A percentile compares a stretch with the other conserved stretches of the same genome.
phyloP scores from a whole-genome alignment of 2,888 invertebrate species.

The Caenorhabditis macrosperma region DNA sequence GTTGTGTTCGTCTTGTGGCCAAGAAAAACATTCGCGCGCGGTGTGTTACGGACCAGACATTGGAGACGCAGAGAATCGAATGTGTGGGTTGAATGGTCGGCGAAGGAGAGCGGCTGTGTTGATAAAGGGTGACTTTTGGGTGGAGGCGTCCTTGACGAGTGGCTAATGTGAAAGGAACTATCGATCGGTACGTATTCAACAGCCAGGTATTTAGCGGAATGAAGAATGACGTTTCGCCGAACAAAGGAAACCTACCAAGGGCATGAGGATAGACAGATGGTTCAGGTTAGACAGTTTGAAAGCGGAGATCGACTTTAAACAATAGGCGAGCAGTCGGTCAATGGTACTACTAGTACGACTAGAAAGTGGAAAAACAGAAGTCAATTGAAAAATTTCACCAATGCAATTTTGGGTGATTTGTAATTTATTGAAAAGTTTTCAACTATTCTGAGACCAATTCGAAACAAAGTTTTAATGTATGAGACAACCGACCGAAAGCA shows the following conservation, averaged over 20 bases:
- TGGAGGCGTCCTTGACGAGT: conserved; percentile 23
- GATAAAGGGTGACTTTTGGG: conserved; percentile 25
- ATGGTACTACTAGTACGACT: too few species aligned
- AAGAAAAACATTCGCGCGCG: conserved; percentile 5
- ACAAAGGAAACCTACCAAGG: neutral
- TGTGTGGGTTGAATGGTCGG: neutral
- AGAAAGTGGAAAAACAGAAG: too few species aligned
- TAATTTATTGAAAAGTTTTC: too few species aligned
- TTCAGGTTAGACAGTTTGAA: neutral
- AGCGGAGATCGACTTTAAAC: neutral
- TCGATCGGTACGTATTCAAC: conserved; percentile 2
- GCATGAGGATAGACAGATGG: conserved; percentile 7
- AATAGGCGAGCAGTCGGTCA: neutral
- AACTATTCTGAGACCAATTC: too few species aligned
- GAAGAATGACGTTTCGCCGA: neutral
- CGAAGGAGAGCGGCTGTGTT: conserved; percentile 9
- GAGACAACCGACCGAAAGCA: too few species aligned
- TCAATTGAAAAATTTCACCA: too few species aligned
- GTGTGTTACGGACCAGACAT: conserved; percentile 7
- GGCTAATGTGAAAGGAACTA: conserved; percentile 13
- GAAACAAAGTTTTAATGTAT: too few species aligned
- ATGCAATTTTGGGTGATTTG: too few species aligned
- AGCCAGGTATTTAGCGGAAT: neutral
- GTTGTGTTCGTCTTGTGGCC: neutral
- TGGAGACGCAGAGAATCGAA: conserved; percentile 11